Percentiles rank a stretch among this genome's conserved stretches.
Conservation (phyloP, 2,797 vertebrate species). For the Dryobates pubescens region DNA sequence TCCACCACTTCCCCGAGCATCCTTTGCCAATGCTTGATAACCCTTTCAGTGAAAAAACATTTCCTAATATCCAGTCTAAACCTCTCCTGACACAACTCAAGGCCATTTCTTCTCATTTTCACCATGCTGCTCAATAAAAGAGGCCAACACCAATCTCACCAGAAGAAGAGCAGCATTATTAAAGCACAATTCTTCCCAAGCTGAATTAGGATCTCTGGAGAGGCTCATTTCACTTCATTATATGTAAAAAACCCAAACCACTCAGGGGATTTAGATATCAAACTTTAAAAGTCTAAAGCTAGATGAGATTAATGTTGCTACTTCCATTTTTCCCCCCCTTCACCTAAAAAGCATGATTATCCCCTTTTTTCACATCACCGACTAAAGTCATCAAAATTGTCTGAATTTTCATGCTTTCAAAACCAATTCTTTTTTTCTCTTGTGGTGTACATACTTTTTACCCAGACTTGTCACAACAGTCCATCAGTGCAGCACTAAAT, state of each 20-base stretch:
- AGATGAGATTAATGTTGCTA: neutral
- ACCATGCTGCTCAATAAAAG: neutral
- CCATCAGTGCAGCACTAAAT: neutral
- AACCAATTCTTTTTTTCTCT: neutral
- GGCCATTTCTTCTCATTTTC: neutral
- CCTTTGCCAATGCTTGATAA: no score
- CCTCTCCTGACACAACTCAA: no score
- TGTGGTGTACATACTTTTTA: neutral
- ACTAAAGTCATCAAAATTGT: neutral
- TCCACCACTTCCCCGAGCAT: no score
- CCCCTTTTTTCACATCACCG: neutral
- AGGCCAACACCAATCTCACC: accelerated
- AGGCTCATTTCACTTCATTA: neutral
- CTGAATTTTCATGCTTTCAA: neutral
- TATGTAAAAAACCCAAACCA: neutral
- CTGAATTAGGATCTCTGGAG: neutral
- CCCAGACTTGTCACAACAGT: neutral
- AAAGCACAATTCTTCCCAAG: neutral
- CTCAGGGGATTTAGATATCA: neutral
- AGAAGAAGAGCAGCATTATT: neutral
- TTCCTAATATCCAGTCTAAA: no score
- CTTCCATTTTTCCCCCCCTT: neutral
- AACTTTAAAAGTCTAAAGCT: neutral
- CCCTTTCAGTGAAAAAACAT: no score
- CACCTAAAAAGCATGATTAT: neutral